phyloP scores from a whole-genome alignment of 2,797 vertebrate genomes.

The Octomys mimax region DNA sequence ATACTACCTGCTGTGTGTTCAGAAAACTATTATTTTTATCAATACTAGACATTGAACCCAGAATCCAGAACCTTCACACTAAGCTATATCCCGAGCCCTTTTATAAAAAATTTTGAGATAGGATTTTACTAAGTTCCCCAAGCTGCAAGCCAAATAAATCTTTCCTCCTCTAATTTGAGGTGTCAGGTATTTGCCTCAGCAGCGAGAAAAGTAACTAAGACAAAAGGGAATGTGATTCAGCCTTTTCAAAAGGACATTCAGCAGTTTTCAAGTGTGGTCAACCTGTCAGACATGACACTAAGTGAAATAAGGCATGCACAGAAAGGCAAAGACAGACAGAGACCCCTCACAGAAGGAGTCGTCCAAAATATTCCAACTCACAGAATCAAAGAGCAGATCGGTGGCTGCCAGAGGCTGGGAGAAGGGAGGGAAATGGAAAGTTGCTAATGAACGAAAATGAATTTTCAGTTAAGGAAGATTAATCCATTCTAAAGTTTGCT shows the following conservation, averaged over 20 bases:
- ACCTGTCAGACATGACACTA: not conserved
- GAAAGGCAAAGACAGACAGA: not conserved
- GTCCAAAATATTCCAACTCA: not conserved
- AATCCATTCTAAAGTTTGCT: not conserved
- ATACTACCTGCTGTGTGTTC: not conserved
- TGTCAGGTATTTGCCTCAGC: not conserved
- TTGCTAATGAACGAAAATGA: not conserved
- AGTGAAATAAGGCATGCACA: not conserved
- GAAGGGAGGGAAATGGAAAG: not conserved
- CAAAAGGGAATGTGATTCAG: not conserved
- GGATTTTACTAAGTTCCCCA: not conserved
- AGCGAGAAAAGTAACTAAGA: not conserved
- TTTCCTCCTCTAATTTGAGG: not conserved
- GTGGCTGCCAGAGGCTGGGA: not conserved
- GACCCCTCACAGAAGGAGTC: not conserved
- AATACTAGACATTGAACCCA: not conserved
- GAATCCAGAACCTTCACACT: not conserved
- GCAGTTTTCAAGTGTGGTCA: not conserved
- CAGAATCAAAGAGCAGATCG: not conserved
- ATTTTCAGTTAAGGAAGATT: not conserved
- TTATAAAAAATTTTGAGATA: not conserved
- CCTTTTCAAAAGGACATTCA: not conserved
- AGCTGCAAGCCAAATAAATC: not conserved
- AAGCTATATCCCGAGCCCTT: not conserved
- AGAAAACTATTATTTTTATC: not conserved